A percentile compares a stretch with the other conserved stretches of the same genome.
phyloP scores from a whole-genome alignment of 2,888 invertebrate species.

The Andrena bucephala region DNA sequence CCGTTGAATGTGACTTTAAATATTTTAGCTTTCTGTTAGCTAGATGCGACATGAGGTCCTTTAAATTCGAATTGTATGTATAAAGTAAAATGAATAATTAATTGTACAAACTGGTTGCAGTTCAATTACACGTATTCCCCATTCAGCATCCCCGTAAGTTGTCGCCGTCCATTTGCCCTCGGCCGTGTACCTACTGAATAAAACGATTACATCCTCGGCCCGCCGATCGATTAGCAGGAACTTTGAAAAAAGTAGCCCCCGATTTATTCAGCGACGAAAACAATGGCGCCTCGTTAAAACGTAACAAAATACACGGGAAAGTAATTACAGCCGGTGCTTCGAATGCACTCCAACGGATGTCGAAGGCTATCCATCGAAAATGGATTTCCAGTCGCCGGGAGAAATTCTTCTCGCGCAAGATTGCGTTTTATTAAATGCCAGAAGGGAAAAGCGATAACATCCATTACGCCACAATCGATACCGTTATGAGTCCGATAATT shows the following conservation, averaged over 20 bases:
- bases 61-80: no score
- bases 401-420: constrained; percentile 53
- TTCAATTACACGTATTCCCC: no score
- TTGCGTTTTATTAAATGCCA: constrained; percentile 60
- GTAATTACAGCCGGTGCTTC: constrained; percentile 20
- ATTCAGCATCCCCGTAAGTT: no score
- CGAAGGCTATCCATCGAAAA: constrained; percentile 22
- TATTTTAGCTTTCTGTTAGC: no score
- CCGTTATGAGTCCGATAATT: constrained; percentile 64
- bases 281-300: not conserved
- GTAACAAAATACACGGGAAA: not conserved
- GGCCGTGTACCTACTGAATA: no score
- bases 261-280: not conserved
- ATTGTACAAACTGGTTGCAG: no score
- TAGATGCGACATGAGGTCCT: no score
- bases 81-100: no score
- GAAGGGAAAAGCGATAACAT: constrained; percentile 47
- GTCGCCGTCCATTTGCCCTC: no score
- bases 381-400: constrained; percentile 21
- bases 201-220: no score
- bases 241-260: not conserved
- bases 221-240: no score
- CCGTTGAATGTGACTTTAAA: no score
- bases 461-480: constrained; percentile 54
- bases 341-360: not conserved